A percentile compares a stretch with the other conserved stretches of the same genome.
phyloP scores from a whole-genome alignment of 2,888 invertebrate species.

The Caenorhabditis sp. region DNA sequence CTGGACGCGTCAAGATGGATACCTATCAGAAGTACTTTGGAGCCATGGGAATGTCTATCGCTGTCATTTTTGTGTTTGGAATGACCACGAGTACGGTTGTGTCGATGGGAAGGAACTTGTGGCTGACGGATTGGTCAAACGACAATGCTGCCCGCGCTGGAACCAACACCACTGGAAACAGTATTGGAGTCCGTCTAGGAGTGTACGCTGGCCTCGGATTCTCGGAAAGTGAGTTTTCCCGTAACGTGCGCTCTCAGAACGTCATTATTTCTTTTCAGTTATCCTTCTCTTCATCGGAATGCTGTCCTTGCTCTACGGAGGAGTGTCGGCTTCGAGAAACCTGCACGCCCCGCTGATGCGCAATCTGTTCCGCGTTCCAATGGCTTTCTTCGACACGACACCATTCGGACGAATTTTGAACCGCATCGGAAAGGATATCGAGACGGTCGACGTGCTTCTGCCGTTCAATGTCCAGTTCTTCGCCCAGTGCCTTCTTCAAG shows the following conservation, averaged over 20 bases:
- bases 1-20: conserved; percentile 74
- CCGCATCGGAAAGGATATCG: conserved; percentile 78
- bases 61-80: conserved; percentile 70
- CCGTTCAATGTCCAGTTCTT: conserved; percentile 78
- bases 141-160: conserved; percentile 67
- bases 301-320: conserved; percentile 76
- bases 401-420: conserved; percentile 78
- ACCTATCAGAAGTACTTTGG: conserved; percentile 76
- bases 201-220: conserved; percentile 78
- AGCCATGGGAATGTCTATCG: conserved; percentile 73
- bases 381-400: conserved; percentile 78
- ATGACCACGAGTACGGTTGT: conserved; percentile 72
- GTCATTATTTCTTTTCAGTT: conserved; percentile 62
- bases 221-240: conserved; percentile 67
- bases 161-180: conserved; percentile 45
- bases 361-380: conserved; percentile 77
- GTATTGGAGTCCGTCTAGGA: conserved; percentile 70
- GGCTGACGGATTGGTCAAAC: conserved; percentile 79
- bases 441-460: conserved; percentile 76
- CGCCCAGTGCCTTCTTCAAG: conserved; percentile 75
- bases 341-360: conserved; percentile 77
- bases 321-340: conserved; percentile 74
- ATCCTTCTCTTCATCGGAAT: conserved; percentile 76
- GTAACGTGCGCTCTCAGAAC: background rate
- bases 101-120: conserved; percentile 77